phyloP scores from a whole-genome alignment of 2,888 invertebrate species.

The Lypha dubia region DNA sequence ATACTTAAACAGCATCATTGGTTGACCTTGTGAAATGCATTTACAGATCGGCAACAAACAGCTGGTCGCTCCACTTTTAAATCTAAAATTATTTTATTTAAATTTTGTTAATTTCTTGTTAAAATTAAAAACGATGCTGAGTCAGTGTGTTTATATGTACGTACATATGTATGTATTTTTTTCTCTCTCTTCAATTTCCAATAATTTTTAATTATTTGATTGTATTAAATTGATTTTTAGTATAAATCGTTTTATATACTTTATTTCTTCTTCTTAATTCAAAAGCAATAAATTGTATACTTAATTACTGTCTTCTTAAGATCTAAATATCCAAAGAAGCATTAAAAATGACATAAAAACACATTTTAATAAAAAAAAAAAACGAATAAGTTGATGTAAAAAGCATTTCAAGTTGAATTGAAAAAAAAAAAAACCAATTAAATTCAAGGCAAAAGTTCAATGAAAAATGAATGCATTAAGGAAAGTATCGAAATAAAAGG shows the following conservation, averaged over 20 bases:
- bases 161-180: too few relatives aligned
- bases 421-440: constrained; percentile 21
- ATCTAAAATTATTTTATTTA: constrained; percentile 2
- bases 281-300: constrained; percentile 53
- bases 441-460: constrained; percentile 58
- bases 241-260: constrained; percentile 11
- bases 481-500: constrained; percentile 1
- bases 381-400: constrained; percentile 26
- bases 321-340: constrained; percentile 16
- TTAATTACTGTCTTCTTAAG: constrained; percentile 48
- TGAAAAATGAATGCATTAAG: constrained; percentile 31
- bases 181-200: constrained; percentile 32
- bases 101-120: neutral
- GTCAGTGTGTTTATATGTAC: too few relatives aligned
- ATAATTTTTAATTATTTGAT: constrained; percentile 31
- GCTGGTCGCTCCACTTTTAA: neutral
- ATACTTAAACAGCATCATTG: neutral
- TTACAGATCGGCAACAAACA: neutral
- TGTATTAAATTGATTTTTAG: constrained; percentile 3
- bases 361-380: constrained; percentile 39
- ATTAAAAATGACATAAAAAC: constrained; percentile 49
- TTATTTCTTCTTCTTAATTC: constrained; percentile 10
- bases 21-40: neutral
- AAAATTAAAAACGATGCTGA: constrained; percentile 25
- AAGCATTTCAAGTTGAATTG: constrained; percentile 30